phyloP scores from a whole-genome alignment of 2,888 invertebrate genomes.

The Tipula confusa region DNA sequence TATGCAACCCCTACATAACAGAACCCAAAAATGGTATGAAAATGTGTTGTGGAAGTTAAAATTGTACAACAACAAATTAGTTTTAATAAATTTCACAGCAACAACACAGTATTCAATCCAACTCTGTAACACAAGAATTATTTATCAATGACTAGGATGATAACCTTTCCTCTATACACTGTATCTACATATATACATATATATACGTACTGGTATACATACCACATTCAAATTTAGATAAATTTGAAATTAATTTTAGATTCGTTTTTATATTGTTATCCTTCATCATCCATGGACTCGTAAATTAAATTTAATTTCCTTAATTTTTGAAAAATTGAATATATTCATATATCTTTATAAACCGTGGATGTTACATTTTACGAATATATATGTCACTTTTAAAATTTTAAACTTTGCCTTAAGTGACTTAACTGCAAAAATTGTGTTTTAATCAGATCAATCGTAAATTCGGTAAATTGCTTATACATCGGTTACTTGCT shows the following conservation, averaged over 20 bases:
- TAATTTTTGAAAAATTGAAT: too few relatives aligned
- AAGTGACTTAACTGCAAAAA: too few relatives aligned
- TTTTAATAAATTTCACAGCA: neutral
- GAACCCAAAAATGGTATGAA: neutral
- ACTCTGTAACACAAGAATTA: neutral
- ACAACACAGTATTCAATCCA: neutral
- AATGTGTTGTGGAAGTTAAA: neutral
- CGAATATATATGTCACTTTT: too few relatives aligned
- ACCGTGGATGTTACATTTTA: too few relatives aligned
- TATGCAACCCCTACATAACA: neutral
- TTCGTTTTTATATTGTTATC: neutral
- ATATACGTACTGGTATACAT: neutral
- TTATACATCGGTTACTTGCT: too few relatives aligned
- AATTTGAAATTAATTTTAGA: neutral
- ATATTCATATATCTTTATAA: too few relatives aligned
- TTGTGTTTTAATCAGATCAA: too few relatives aligned
- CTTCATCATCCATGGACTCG: neutral
- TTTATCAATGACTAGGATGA: constrained; percentile 25
- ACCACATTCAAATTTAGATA: neutral
- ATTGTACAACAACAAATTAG: neutral
- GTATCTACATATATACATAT: too few relatives aligned
- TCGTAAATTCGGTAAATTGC: too few relatives aligned
- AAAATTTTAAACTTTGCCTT: too few relatives aligned
- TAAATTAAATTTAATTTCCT: constrained; percentile 20
- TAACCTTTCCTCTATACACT: neutral